Evolutionary conservation across 2,113 vertebrate genomes (phyloP).

Genomic region (Elephantulus edwardii): DNA sequence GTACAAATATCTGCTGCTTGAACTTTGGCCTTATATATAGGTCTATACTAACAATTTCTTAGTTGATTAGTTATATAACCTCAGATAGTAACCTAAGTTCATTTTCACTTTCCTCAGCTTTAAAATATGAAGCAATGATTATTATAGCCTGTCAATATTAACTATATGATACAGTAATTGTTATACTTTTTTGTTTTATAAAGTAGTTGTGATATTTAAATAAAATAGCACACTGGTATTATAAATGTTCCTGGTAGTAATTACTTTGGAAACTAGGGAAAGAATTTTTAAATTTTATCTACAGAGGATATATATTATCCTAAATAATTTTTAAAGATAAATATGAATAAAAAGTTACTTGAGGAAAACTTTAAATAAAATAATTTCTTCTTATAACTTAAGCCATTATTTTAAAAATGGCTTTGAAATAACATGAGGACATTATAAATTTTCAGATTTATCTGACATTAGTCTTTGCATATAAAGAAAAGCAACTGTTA

Average conservation of each 20-base stretch:
- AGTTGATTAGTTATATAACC: not conserved
- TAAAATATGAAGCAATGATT: not conserved
- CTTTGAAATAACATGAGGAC: constrained; percentile 13
- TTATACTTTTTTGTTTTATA: not conserved
- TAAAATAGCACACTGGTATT: not conserved
- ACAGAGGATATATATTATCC: not conserved
- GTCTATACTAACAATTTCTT: not conserved
- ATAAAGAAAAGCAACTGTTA: constrained; percentile 35
- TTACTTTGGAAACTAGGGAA: constrained; percentile 1
- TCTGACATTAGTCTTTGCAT: not conserved
- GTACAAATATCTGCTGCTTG: not conserved
- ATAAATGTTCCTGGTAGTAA: not conserved
- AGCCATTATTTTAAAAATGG: constrained; percentile 27
- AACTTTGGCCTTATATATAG: not conserved
- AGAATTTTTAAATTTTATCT: constrained; percentile 19
- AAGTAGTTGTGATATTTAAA: constrained; percentile 8
- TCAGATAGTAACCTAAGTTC: not conserved
- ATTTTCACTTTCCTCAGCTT: not conserved
- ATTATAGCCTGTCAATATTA: not conserved
- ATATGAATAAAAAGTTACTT: constrained; percentile 6
- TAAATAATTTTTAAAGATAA: not conserved
- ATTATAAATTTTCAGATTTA: not conserved
- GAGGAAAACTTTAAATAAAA: constrained; percentile 15
- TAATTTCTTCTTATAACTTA: not conserved
- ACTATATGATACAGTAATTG: not conserved